Evolutionary conservation across 2,888 invertebrate species (phyloP).

Genomic region (Omphaloscelis lunosa): DNA sequence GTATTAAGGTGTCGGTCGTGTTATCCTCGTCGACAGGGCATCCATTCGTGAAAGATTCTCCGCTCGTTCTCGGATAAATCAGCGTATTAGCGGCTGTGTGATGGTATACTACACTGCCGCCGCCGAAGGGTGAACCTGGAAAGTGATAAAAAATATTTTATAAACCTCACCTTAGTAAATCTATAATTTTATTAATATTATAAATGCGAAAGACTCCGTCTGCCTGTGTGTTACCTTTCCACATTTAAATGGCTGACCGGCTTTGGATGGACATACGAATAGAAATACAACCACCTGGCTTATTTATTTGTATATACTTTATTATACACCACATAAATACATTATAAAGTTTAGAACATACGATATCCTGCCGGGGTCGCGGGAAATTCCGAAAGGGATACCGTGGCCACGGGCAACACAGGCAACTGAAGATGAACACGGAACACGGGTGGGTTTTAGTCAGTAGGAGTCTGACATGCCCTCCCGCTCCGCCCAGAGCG

Average conservation of each 20-base stretch:
- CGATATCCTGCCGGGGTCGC: too few relatives aligned
- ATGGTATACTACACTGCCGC: slow-evolving; percentile 60
- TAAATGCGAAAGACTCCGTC: background rate
- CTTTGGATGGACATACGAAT: background rate
- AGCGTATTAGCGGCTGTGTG: slow-evolving; percentile 54
- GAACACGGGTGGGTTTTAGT: too few relatives aligned
- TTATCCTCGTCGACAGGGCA: slow-evolving; percentile 9
- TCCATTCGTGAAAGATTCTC: slow-evolving; percentile 13
- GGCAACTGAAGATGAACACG: too few relatives aligned
- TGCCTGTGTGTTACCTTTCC: background rate
- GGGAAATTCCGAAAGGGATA: too few relatives aligned
- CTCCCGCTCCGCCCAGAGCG: too few relatives aligned
- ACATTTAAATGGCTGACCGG: background rate
- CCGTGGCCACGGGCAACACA: too few relatives aligned
- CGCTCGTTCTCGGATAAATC: slow-evolving; percentile 34
- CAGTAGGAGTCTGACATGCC: too few relatives aligned
- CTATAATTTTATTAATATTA: background rate
- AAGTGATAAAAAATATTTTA: slow-evolving; percentile 3
- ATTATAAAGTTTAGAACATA: too few relatives aligned
- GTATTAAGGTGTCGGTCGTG: slow-evolving; percentile 45
- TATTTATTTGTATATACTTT: background rate
- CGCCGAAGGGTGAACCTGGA: slow-evolving; percentile 44
- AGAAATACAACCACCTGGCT: background rate
- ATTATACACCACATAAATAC: background rate
- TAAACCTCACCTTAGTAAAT: background rate